Conservation (phyloP, 2,797 vertebrate genomes). For the Protosalanx chinensis region DNA sequence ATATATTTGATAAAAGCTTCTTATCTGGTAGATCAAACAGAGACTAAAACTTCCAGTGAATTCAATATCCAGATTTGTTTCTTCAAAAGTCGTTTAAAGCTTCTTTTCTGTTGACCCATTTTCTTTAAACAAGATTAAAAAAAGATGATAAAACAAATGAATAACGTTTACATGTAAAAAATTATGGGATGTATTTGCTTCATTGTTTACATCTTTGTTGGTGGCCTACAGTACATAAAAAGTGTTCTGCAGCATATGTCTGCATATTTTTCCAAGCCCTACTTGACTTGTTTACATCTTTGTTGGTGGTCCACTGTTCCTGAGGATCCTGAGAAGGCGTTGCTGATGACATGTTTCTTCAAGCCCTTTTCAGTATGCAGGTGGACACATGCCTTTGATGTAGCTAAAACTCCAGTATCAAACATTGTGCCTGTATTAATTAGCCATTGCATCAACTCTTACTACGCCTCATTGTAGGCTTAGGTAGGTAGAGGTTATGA, state of each 20-base stretch:
- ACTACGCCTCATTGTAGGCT: background rate
- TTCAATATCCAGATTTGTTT: background rate
- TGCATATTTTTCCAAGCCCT: too few species aligned
- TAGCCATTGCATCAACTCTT: background rate
- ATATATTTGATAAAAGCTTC: background rate
- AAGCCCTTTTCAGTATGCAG: background rate
- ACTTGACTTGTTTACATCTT: background rate
- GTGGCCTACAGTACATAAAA: background rate
- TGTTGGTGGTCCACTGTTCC: background rate
- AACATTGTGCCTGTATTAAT: background rate
- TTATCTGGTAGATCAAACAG: slow-evolving; percentile 3
- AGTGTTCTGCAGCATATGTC: too few species aligned
- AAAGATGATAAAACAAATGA: background rate
- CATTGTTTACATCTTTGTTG: background rate
- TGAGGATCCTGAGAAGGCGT: background rate
- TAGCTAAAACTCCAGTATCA: background rate
- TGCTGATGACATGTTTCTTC: background rate
- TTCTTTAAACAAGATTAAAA: background rate
- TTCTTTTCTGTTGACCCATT: background rate
- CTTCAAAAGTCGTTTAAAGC: background rate
- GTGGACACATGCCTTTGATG: background rate
- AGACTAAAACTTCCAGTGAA: background rate
- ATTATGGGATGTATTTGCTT: background rate
- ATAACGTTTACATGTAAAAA: background rate
- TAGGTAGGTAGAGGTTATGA: slow-evolving; percentile 4